Conservation (phyloP, 2,113 vertebrate species). For the Microtus richardsoni region DNA sequence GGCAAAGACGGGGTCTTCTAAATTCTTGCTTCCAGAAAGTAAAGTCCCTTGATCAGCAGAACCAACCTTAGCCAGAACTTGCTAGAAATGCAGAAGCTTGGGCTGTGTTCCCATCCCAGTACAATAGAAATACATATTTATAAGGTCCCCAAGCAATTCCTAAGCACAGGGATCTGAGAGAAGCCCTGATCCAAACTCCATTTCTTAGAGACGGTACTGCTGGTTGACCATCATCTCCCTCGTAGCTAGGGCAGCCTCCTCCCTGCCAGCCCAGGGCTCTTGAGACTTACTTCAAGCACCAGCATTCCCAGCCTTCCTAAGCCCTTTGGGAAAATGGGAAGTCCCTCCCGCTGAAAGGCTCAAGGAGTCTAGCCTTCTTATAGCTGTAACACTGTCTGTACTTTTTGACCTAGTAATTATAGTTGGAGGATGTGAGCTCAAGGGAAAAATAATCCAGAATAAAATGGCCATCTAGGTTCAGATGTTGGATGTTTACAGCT, state of each 20-base stretch:
- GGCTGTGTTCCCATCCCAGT: neutral
- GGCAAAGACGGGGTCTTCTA: neutral
- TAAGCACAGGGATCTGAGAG: neutral
- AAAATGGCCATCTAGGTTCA: constrained; percentile 58
- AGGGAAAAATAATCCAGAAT: neutral
- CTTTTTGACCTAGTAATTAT: constrained; percentile 45
- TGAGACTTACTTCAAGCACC: neutral
- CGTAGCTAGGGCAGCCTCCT: neutral
- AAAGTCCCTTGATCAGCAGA: neutral
- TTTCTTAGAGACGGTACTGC: neutral
- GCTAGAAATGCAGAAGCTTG: neutral
- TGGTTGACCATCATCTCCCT: neutral
- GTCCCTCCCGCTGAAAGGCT: neutral
- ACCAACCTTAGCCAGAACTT: neutral
- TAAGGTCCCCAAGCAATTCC: neutral
- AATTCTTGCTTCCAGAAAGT: neutral
- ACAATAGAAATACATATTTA: neutral
- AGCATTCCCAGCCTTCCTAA: neutral
- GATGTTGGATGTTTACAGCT: constrained; percentile 57
- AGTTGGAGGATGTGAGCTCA: constrained; percentile 44
- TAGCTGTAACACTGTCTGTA: constrained; percentile 25
- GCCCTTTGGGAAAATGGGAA: constrained; percentile 29
- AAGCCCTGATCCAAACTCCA: neutral
- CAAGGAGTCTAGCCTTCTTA: constrained; percentile 11
- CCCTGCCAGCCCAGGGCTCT: neutral